Conservation (phyloP, 2,888 invertebrate genomes). For the Calephelis perditalis region DNA sequence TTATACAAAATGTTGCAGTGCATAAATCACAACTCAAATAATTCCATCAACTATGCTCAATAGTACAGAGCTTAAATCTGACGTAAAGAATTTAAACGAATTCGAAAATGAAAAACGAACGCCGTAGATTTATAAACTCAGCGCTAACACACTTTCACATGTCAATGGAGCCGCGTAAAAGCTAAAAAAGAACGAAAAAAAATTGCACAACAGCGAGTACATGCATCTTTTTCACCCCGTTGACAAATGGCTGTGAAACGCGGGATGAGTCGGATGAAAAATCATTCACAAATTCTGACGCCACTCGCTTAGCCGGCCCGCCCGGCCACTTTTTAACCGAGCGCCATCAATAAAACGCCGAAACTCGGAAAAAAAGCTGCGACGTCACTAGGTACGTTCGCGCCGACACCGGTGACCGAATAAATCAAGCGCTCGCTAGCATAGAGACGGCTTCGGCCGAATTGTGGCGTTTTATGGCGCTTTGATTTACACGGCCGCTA, state of each 20-base stretch:
- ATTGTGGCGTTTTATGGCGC: constrained; percentile 60
- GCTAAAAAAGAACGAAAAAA: constrained; percentile 67
- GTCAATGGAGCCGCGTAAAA: constrained; percentile 75
- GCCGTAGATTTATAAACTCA: constrained; percentile 67
- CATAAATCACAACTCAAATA: background rate
- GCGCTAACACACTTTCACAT: constrained; percentile 76
- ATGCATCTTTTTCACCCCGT: constrained; percentile 71
- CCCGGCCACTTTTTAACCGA: constrained; percentile 66
- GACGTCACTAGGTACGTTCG: constrained; percentile 74
- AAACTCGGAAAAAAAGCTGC: constrained; percentile 58
- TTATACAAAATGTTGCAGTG: background rate
- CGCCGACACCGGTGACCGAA: constrained; percentile 62
- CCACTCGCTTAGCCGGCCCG: constrained; percentile 55
- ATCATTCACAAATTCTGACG: constrained; percentile 75
- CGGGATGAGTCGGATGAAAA: constrained; percentile 66
- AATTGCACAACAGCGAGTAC: constrained; percentile 47
- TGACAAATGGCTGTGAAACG: constrained; percentile 75
- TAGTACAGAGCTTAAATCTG: constrained; percentile 36
- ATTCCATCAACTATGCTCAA: constrained; percentile 8
- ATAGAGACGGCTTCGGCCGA: constrained; percentile 65
- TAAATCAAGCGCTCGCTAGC: constrained; percentile 67
- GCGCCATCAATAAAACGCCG: constrained; percentile 70
- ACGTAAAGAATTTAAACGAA: constrained; percentile 17
- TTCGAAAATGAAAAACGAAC: constrained; percentile 32
- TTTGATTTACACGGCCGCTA: constrained; percentile 63